Evolutionary conservation across 2,113 vertebrate species (phyloP).

Genomic region (Entelurus aequoreus): DNA sequence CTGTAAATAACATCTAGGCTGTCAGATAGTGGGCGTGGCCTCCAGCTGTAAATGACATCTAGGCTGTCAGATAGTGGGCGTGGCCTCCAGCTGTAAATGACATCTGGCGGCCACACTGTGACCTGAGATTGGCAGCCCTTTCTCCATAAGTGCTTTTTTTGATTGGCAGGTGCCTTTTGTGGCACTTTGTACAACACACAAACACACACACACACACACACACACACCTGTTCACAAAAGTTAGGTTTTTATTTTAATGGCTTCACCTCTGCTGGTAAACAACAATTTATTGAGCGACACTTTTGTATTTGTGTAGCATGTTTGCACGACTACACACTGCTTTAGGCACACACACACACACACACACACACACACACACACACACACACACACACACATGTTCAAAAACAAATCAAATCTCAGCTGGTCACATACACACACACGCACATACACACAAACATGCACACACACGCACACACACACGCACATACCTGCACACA

Average conservation of each 20-base stretch:
- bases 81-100: constrained; percentile 31
- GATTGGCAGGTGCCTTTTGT: constrained; percentile 41
- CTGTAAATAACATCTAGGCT: constrained; percentile 45
- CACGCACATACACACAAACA: neutral
- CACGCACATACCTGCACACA: neutral
- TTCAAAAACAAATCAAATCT: constrained; percentile 46
- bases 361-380: neutral
- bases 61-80: too few species aligned
- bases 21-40: too few species aligned
- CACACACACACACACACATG: constrained; percentile 16
- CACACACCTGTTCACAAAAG: constrained; percentile 33
- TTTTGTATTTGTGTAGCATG: neutral
- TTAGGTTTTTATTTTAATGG: constrained; percentile 47
- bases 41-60: constrained; percentile 42
- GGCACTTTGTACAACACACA: neutral
- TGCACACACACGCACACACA: neutral
- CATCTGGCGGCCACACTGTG: constrained; percentile 36
- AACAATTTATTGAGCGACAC: constrained; percentile 13
- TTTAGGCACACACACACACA: constrained; percentile 4
- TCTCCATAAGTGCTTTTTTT: constrained; percentile 39
- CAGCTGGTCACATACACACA: constrained; percentile 28
- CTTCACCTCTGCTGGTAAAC: constrained; percentile 42
- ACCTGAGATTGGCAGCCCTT: constrained; percentile 52
- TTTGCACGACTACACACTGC: neutral
- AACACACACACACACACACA: constrained; percentile 10